Evolutionary conservation across 2,797 vertebrate species (phyloP), one percentile per base, ranked within the genome.

Genomic region (Urosaurus nigricauda): DNA sequence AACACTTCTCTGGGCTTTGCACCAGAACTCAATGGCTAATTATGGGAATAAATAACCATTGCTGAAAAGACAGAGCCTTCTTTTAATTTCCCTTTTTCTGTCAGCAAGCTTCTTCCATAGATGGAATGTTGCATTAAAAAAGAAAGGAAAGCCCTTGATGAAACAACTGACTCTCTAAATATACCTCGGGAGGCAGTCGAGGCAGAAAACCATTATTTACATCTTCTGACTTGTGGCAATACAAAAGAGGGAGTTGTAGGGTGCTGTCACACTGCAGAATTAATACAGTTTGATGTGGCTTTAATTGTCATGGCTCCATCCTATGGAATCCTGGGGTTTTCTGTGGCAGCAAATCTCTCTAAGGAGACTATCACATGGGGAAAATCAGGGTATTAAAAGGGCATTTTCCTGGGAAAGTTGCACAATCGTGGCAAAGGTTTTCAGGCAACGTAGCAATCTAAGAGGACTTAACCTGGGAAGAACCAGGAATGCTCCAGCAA

Each of bases 21-120:
- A 95, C 93, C 95, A 96, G 95, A 96, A 95, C 91, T 94, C 82
- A 47, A 43, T 90, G 88, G 94, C 94, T 95, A 96, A 96, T 96
- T 96, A 94, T 93, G 84, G 93, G 94, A 95, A 96, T 95, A 95
- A 95, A 95, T 96, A 95, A 96, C 92, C 90, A 90, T 91, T 91
- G 89, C 91, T 93, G 93, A 94, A 91, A 40, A 56, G 4, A 37
- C 26, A 21, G 70, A 70, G 60, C 26, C 16, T 92, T 95, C 92
- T 93, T 94, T 92, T 92, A 93, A 94, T 92, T 95, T 95, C 93
- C 93, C 94, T 92, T 73, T 94, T 91, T 93, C 92, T 91, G 93
- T 89, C 94, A 95, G 94, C 90, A 94, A 94, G 90, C 94, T 92
- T 90, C 91, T 93, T 95, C 93, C 87, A 94, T 90, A 91, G 94